Evolutionary conservation across 2,797 vertebrate genomes (phyloP).

Genomic region (Champsocephalus esox): DNA sequence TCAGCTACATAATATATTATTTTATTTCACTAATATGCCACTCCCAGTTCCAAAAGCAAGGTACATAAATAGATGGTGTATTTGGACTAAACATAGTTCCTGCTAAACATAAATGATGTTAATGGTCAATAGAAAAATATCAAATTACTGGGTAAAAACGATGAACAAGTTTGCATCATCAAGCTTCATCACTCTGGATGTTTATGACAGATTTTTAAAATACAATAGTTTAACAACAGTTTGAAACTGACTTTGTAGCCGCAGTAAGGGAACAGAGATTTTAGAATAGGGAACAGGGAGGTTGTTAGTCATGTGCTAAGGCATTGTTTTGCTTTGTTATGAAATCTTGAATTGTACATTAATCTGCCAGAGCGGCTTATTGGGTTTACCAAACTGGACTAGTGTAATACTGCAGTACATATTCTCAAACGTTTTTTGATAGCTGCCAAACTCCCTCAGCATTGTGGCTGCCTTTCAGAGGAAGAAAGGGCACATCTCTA

Average conservation of each 20-base stretch:
- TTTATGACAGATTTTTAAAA: background rate
- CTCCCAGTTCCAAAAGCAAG: background rate
- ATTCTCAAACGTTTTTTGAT: conserved; percentile 12
- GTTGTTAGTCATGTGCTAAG: conserved; percentile 14
- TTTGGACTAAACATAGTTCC: background rate
- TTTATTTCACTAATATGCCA: conserved; percentile 1
- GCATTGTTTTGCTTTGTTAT: conserved; percentile 38
- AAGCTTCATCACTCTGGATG: background rate
- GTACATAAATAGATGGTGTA: background rate
- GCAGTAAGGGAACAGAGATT: conserved; percentile 57
- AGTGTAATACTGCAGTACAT: background rate
- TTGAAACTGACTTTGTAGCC: background rate
- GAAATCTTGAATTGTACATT: conserved; percentile 20
- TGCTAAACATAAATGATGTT: background rate
- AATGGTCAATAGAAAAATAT: background rate
- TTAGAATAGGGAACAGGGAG: conserved; percentile 55
- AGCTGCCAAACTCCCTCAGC: conserved; percentile 13
- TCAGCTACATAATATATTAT: conserved; percentile 32
- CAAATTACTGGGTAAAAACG: too few relatives aligned
- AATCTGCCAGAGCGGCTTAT: background rate
- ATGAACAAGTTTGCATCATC: background rate
- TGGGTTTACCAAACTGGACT: conserved; percentile 1
- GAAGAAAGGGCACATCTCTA: conserved; percentile 10
- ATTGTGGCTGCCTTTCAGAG: conserved; percentile 1
- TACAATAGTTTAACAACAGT: background rate